Base-by-base conservation (phyloP, 2,888 invertebrate species). In the Cabera pusaria region DNA sequence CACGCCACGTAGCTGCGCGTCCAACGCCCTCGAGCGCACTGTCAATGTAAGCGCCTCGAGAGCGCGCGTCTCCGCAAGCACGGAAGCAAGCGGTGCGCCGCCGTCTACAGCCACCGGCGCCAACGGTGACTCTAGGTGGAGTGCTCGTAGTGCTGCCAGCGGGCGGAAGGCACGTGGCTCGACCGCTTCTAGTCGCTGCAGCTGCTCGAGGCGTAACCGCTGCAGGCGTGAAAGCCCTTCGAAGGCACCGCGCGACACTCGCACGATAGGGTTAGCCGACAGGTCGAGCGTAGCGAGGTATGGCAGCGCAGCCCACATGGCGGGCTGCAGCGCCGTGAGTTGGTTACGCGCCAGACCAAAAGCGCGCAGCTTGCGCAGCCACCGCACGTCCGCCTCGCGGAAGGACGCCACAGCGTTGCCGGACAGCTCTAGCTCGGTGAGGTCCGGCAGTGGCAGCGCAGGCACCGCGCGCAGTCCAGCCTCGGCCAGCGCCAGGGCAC, bases 231-330 rank as follows among this genome's bases (percentile, higher is more conserved):
- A 83, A 31, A 93, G 83, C 0, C 93, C 93, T 27, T 90, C 78
- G 61, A 94, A 93, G 38, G 92, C 91, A 14, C 93, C 92, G 18
- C 87, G 82, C 5, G 91, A 77, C 26, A 96, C 81, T 37, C 93
- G 91, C 76, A 93, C 87, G 31, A 97, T 90, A 0, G 95, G 95
- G 82, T 97, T 97, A 56, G 91, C 90, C 0, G 96, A 94, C 14
- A 96, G 73, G 66, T 96, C 95, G 21, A 97, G 85, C 5, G 91
- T 90, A 31, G 93, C 91, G 29, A 97, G 87, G 2, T 91, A 86
- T 2, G 90, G 91, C 31, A 95, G 80, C 50, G 92, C 74, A 37
- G 90, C 80, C 92, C 95, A 94, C 43, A 92, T 90, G 21, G 93
- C 90, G 19, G 92, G 90, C 9, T 93, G 94, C 52, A 95, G 89